Conservation (phyloP, 2,888 invertebrate species). For the Limnephilus auricula region DNA sequence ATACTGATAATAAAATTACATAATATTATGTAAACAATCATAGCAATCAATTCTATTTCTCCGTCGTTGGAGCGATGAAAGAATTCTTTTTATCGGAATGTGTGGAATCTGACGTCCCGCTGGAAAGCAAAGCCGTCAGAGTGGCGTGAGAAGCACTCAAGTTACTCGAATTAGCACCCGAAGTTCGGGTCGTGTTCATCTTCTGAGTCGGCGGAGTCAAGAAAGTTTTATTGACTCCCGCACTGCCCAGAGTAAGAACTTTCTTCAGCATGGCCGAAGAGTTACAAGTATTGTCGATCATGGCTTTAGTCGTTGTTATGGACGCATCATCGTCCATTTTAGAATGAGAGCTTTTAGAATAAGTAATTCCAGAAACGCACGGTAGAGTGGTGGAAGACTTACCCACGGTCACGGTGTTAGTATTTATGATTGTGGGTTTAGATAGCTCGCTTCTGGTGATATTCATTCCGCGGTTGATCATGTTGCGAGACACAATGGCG, state of each 20-base stretch:
- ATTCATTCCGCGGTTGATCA: constrained; percentile 71
- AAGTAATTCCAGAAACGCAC: constrained; percentile 72
- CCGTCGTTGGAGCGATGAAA: constrained; percentile 41
- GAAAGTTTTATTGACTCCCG: constrained; percentile 75
- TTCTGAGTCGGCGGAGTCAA: constrained; percentile 72
- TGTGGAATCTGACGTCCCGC: constrained; percentile 53
- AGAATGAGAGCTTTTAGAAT: constrained; percentile 51
- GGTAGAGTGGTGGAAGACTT: constrained; percentile 72
- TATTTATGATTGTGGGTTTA: constrained; percentile 48
- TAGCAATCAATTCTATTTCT: constrained; percentile 21
- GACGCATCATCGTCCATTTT: constrained; percentile 72
- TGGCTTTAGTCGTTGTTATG: constrained; percentile 76
- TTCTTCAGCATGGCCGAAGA: constrained; percentile 77
- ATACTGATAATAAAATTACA: background rate
- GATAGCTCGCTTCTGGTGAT: constrained; percentile 60
- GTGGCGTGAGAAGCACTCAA: constrained; percentile 77
- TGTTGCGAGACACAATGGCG: constrained; percentile 76
- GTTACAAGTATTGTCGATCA: constrained; percentile 77
- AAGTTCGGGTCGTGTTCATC: constrained; percentile 70
- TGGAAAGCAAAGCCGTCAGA: constrained; percentile 71
- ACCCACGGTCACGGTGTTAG: constrained; percentile 68
- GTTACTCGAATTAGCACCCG: constrained; percentile 72
- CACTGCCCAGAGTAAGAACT: constrained; percentile 75
- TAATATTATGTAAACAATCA: background rate
- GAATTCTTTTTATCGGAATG: constrained; percentile 64